Conservation (phyloP, 2,797 vertebrate genomes). For the Tragelaphus eurycerus region DNA sequence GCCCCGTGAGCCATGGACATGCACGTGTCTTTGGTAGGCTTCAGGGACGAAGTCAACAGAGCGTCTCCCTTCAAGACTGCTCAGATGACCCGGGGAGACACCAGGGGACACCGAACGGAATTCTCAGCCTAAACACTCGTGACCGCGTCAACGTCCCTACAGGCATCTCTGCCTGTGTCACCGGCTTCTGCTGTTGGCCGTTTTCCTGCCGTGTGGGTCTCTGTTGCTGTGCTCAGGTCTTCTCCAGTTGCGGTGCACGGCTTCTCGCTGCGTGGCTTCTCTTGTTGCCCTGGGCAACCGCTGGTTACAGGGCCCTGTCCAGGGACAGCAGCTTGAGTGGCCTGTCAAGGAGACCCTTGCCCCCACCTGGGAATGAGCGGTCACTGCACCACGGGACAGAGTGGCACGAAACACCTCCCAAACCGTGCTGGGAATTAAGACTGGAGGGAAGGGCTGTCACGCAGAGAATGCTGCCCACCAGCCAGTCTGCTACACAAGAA, state of each 20-base stretch:
- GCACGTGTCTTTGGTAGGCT: neutral
- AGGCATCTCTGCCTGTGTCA: neutral
- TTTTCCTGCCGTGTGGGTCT: accelerated
- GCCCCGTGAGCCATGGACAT: accelerated
- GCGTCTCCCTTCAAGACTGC: neutral
- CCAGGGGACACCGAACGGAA: neutral
- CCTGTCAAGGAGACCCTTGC: neutral
- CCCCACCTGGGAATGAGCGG: neutral
- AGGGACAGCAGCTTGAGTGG: neutral
- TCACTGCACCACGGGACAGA: neutral
- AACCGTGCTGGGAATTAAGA: neutral
- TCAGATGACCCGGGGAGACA: neutral
- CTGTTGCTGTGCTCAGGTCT: accelerated
- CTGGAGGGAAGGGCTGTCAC: neutral
- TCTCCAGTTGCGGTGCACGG: accelerated
- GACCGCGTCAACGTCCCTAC: accelerated
- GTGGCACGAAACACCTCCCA: neutral
- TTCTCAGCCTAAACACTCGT: accelerated
- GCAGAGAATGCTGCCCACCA: too few relatives aligned
- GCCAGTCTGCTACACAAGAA: neutral
- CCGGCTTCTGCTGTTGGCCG: neutral
- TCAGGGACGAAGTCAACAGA: neutral
- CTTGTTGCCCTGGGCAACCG: neutral
- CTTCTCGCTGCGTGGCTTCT: neutral
- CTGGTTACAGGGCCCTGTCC: neutral